These are phyloP conservation scores for Leucopsar rothschildi DNA, from an alignment of 2,113 vertebrate species.

Conservation along the genomic window DNA sequence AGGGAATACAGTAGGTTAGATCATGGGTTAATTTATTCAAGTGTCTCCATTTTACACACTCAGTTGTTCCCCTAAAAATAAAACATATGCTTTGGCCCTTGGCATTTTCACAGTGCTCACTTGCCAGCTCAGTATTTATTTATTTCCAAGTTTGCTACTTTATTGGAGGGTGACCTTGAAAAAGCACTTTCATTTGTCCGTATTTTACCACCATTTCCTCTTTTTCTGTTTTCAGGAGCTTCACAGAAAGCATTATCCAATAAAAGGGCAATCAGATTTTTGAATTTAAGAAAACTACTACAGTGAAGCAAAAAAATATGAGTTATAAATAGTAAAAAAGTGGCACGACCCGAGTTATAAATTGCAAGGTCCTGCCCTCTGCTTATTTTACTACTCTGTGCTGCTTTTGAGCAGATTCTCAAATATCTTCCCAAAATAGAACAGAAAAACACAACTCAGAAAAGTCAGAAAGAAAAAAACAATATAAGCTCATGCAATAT, in stretches of 20 bases:
- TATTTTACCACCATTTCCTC: background rate
- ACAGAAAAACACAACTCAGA: background rate
- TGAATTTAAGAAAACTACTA: background rate
- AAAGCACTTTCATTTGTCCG: background rate
- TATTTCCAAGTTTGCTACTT: background rate
- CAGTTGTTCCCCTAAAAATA: background rate
- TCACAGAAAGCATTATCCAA: background rate
- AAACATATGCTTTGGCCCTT: background rate
- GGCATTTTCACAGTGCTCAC: background rate
- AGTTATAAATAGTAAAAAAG: constrained; percentile 11
- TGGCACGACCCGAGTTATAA: background rate
- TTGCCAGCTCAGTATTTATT: background rate
- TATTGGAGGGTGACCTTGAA: background rate
- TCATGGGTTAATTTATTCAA: background rate
- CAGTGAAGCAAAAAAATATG: background rate
- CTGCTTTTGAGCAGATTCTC: background rate
- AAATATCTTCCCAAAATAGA: background rate
- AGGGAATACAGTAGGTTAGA: background rate
- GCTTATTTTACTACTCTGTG: background rate
- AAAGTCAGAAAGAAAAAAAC: background rate
- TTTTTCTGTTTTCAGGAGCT: background rate
- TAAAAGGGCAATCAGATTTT: background rate
- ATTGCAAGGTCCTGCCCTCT: background rate
- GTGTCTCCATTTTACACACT: background rate
- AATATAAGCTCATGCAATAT: background rate